Evolutionary conservation across 2,797 vertebrate species (phyloP).

Genomic region (Clamator glandarius): DNA sequence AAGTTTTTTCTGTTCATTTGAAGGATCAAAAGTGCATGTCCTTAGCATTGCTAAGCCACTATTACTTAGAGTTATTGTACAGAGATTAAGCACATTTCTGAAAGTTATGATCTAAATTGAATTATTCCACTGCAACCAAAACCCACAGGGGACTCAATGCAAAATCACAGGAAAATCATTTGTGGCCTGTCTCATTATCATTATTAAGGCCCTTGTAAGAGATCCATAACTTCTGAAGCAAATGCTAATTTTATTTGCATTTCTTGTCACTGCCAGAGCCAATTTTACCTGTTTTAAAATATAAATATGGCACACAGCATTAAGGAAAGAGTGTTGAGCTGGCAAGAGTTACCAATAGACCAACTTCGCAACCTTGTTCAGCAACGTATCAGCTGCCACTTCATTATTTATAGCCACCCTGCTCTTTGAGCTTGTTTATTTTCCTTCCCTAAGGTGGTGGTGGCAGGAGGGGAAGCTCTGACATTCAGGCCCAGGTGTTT

Average conservation of each 20-base stretch:
- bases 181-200: neutral
- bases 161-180: neutral
- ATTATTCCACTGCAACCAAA: neutral
- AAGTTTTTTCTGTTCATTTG: neutral
- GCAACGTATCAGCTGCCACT: neutral
- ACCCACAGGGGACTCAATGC: neutral
- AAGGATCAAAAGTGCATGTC: neutral
- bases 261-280: neutral
- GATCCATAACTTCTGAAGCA: neutral
- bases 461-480: constrained; percentile 22
- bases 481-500: constrained; percentile 50
- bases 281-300: neutral
- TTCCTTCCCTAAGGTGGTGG: constrained; percentile 45
- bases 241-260: neutral
- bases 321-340: neutral
- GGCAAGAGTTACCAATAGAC: neutral
- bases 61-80: neutral
- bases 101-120: neutral
- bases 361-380: neutral
- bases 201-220: neutral
- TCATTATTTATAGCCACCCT: constrained; percentile 53
- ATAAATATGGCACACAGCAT: neutral
- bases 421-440: constrained; percentile 37
- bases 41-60: neutral
- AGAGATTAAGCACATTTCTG: neutral